Evolutionary conservation across 2,888 invertebrate species (phyloP), one percentile per base, ranked within the genome.

Genomic region (Acrocyrtus sp.): DNA sequence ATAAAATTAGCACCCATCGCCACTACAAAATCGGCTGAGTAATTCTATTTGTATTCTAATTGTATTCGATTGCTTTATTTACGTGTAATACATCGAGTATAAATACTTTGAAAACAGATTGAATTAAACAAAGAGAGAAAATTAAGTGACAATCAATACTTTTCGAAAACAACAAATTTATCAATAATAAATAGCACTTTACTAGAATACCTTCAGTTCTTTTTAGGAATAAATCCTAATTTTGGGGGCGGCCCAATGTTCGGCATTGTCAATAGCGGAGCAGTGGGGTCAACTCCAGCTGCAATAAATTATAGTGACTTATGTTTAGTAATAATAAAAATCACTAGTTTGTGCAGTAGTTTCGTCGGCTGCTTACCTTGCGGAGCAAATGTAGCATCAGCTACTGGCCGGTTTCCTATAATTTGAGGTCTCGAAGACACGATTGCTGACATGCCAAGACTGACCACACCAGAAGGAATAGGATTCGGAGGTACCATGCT

Each of bases 171-270:
- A 48, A 48, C 1, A 21, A 22, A n/a, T 53, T 27, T 53, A 8
- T 29, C 12, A 26, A 53, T 27, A 53, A 53, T 53, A 53, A n/a
- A n/a, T 53, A 19, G 19, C 21, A 47, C 47, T 1, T 19, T 3
- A 47, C 2, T 2, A 47, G n/a, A 8, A 47, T 19, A 3, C 3
- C 10, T 29, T 19, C 12, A 43, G 19, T 45, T 58, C 26, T 26
- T 29, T 41, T 68, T 68, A 1, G 29, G 68, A 3, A 68, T 82
- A 82, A 89, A 89, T 56, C 89, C 89, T 50, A 83, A 78, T 41
- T 84, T 85, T 0, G 89, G 89, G 5, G 89, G 89, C 39, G 89
- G 88, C 4, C 87, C 88, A 17, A 87, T 80, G 34, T 72, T 76
- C 3, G 82, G 77, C 26, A 82, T 82, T 3, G 85, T 84, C 2